Evolutionary conservation across 2,797 vertebrate species (phyloP).

Genomic region (Apodemus agrarius): DNA sequence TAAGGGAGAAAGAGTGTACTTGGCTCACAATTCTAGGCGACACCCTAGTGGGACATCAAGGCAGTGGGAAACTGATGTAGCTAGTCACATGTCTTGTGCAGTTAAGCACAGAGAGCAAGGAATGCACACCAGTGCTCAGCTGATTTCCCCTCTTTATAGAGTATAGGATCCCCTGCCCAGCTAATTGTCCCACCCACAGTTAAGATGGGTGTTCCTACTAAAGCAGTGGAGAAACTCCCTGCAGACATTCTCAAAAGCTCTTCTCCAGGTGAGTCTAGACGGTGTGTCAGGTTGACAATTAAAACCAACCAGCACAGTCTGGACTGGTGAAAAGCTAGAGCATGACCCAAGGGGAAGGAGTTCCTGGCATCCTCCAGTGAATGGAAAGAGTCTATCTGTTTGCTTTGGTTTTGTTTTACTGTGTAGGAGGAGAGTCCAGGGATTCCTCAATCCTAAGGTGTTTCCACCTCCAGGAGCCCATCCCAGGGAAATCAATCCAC

Average conservation of each 20-base stretch:
- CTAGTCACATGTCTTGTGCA: not conserved
- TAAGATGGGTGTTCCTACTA: not conserved
- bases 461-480: not conserved
- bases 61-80: not conserved
- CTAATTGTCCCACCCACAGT: not conserved
- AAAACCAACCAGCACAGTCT: not conserved
- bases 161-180: not conserved
- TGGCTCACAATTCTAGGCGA: not conserved
- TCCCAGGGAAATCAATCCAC: not conserved
- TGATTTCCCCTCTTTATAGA: not conserved
- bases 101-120: not conserved
- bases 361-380: not conserved
- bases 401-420: not conserved
- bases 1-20: not conserved
- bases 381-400: not conserved
- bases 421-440: not conserved
- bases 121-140: too few relatives aligned
- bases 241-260: not conserved
- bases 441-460: not conserved
- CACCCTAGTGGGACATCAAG: not conserved
- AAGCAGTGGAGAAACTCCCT: not conserved
- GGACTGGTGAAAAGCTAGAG: not conserved
- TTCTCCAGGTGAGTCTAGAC: not conserved
- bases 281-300: not conserved
- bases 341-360: not conserved